A percentile compares a stretch with the other conserved stretches of the same genome.
phyloP scores from a whole-genome alignment of 2,113 vertebrate species.

The Poeciliopsis retropinna region DNA sequence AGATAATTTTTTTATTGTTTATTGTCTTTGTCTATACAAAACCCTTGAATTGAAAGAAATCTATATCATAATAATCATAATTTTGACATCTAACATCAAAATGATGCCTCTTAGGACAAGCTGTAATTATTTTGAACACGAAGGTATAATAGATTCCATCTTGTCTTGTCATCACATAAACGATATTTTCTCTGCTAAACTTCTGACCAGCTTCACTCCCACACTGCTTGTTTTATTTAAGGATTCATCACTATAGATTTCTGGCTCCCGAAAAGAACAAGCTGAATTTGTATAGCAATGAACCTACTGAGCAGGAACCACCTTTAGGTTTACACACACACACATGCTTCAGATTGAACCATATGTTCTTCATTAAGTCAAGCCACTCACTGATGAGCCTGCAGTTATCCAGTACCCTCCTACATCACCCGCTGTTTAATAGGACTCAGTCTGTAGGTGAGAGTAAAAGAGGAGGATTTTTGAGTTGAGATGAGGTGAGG shows the following conservation, averaged over 20 bases:
- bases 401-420: slow-evolving; percentile 61
- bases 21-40: no score
- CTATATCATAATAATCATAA: not conserved
- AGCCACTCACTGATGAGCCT: slow-evolving; percentile 63
- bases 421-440: slow-evolving; percentile 48
- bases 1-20: no score
- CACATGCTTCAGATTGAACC: slow-evolving; percentile 43
- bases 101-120: not conserved
- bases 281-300: slow-evolving; percentile 37
- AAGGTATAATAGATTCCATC: slow-evolving; percentile 38
- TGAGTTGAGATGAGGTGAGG: not conserved
- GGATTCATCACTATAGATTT: slow-evolving; percentile 40
- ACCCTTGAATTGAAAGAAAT: no score
- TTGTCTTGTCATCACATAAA: slow-evolving; percentile 32
- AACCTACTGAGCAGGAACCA: slow-evolving; percentile 37
- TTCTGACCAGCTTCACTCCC: slow-evolving; percentile 47
- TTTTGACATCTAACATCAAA: slow-evolving; percentile 6
- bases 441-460: slow-evolving; percentile 28
- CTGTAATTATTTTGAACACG: slow-evolving; percentile 27
- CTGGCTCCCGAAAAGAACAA: slow-evolving; percentile 24
- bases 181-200: slow-evolving; percentile 16
- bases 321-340: slow-evolving; percentile 28
- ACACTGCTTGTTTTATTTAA: slow-evolving; percentile 49
- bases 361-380: slow-evolving; percentile 79
- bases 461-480: not conserved